phyloP scores from a whole-genome alignment of 2,888 invertebrate genomes.

The Aporophyla nigra region DNA sequence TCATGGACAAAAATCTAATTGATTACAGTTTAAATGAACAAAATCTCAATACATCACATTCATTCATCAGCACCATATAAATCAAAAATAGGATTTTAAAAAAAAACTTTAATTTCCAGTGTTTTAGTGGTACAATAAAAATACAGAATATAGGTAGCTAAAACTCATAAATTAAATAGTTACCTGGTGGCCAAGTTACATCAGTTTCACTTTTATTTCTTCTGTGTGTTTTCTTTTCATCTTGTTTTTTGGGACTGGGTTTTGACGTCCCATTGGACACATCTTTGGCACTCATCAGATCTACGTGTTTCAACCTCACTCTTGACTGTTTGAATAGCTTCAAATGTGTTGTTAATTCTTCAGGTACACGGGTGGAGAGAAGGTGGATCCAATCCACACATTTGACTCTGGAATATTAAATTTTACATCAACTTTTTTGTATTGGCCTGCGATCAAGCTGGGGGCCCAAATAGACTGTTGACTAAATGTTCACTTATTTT shows the following conservation, averaged over 20 bases:
- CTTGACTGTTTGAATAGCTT: conserved; percentile 96
- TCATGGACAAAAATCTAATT: too few species aligned
- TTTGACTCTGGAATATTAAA: conserved; percentile 90
- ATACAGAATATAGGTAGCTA: too few species aligned
- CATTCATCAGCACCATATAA: too few species aligned
- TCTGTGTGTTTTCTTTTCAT: conserved; percentile 91
- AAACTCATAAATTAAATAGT: background rate
- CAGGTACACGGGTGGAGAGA: conserved; percentile 96
- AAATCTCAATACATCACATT: too few species aligned
- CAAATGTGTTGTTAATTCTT: conserved; percentile 97
- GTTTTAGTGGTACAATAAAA: background rate
- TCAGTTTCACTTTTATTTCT: conserved; percentile 94
- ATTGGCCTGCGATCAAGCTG: background rate
- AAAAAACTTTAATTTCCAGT: too few species aligned
- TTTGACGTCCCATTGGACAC: conserved; percentile 82
- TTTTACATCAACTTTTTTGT: background rate
- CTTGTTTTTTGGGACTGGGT: conserved; percentile 84
- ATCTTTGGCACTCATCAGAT: conserved; percentile 86
- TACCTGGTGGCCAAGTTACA: conserved; percentile 92
- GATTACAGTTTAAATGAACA: too few species aligned
- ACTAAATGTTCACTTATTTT: background rate
- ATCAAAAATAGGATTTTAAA: too few species aligned
- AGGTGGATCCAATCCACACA: conserved; percentile 97
- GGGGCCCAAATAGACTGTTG: background rate
- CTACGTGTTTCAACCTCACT: conserved; percentile 87